Base-by-base conservation (phyloP, 2,888 invertebrate species). In the Oxyteleia sp. region DNA sequence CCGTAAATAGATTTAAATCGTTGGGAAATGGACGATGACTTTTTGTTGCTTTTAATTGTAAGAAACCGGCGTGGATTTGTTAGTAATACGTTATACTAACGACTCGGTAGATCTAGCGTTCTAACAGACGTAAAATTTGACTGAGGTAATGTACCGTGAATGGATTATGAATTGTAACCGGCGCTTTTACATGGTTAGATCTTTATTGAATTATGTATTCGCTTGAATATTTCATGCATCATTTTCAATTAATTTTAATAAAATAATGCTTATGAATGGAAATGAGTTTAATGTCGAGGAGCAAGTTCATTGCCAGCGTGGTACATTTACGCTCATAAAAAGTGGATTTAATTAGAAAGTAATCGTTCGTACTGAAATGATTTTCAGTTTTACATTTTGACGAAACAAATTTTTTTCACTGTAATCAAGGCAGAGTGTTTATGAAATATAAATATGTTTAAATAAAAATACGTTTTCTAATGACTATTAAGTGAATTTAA, bases 101-200 rank as follows among this genome's bases (percentile, higher is more conserved):
- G 51, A 11, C 13, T 20, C 45, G 45, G 45, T 63, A 47, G 20
- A 64, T 38, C 49, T 64, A 20, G 35, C 38, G 18, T 11, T 51
- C 4, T 15, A 35, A 32, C 15, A 11, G 45, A 43, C 32, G 18
- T 47, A 13, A 69, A 68, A 68, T 55, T 68, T 13, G 47, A 69
- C 20, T 32, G 55, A 29, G 29, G 32, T 45, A 69, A 55, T 69
- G 69, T 69, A 69, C 55, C 45, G 55, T 69, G 23, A 69, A 57
- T 55, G 20, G 20, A 8, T 2, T 45, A 32, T 38, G 13, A 45
- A 51, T 66, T 41, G 35, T 11, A 35, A 23, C 32, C 16, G 16
- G 11, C 53, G n/a, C 11, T 53, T 66, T 66, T 23, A 53, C 11
- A 16, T 29, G 20, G n/a, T 13, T 15, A 47, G 51, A 49, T 69